Evolutionary conservation across 2,113 vertebrate species (phyloP).

Genomic region (Oryzias woworae): DNA sequence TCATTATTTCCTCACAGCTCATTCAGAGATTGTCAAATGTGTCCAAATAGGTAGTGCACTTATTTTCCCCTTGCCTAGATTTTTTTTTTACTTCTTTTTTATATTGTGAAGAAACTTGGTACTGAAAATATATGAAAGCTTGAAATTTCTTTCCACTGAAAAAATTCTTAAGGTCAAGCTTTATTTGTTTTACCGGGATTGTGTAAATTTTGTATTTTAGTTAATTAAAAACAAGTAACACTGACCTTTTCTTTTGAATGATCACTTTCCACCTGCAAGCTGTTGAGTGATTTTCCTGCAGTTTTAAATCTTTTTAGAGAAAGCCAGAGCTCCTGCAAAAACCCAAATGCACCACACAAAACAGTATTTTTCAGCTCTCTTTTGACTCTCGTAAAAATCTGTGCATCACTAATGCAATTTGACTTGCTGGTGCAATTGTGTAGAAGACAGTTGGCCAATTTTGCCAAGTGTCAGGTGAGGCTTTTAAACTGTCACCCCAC

Average conservation of each 20-base stretch:
- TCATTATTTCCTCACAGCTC: conserved; percentile 74
- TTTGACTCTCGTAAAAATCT: conserved; percentile 64
- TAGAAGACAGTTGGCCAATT: conserved; percentile 73
- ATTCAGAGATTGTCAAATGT: conserved; percentile 69
- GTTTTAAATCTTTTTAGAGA: conserved; percentile 36
- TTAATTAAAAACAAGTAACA: too few relatives aligned
- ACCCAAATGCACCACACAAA: conserved; percentile 34
- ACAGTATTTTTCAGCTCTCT: conserved; percentile 51
- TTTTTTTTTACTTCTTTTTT: background rate
- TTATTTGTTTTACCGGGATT: background rate
- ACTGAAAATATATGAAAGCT: conserved; percentile 28
- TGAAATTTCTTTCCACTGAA: conserved; percentile 17
- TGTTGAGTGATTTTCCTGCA: conserved; percentile 8
- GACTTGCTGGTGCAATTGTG: conserved; percentile 76
- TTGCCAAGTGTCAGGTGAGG: conserved; percentile 66
- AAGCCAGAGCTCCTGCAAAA: conserved; percentile 48
- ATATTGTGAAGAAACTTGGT: conserved; percentile 18
- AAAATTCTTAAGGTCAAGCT: background rate
- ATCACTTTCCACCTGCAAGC: background rate
- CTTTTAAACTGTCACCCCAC: conserved; percentile 82
- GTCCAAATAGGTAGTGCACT: conserved; percentile 58
- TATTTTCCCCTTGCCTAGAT: conserved; percentile 48
- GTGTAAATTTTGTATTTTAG: too few relatives aligned
- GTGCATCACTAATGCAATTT: conserved; percentile 80
- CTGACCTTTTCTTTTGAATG: conserved; percentile 19